phyloP scores from a whole-genome alignment of 2,888 invertebrate species.

The Lepetodrilus schrolli region DNA sequence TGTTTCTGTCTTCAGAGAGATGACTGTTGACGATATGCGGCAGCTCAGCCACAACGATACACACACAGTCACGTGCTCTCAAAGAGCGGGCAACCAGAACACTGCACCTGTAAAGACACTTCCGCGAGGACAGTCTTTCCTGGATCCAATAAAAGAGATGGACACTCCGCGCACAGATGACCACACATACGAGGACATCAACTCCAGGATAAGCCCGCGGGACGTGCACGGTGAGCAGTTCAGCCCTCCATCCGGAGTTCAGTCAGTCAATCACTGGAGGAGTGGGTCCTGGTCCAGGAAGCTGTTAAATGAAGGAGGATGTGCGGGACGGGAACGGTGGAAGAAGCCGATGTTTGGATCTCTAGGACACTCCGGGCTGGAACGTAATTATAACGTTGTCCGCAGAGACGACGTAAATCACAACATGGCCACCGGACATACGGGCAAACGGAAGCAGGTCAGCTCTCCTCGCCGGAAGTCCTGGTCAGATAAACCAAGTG shows the following conservation, averaged over 20 bases:
- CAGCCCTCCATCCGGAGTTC: too few species aligned
- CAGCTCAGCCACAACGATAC: background rate
- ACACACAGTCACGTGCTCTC: background rate
- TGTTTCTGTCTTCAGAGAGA: background rate
- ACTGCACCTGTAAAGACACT: too few species aligned
- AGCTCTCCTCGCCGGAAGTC: background rate
- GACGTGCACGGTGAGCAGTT: background rate
- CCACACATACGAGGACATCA: constrained; percentile 6
- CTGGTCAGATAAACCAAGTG: background rate
- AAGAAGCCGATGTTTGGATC: background rate
- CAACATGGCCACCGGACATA: too few species aligned
- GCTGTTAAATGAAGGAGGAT: background rate
- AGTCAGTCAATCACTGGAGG: too few species aligned
- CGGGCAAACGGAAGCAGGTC: background rate
- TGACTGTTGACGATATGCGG: background rate
- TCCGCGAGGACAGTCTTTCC: background rate
- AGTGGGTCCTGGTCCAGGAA: background rate
- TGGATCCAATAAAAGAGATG: constrained; percentile 10
- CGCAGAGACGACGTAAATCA: background rate
- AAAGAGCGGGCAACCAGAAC: background rate
- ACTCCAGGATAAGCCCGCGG: background rate
- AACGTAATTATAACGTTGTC: background rate
- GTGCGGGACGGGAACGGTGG: background rate
- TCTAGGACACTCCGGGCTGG: background rate
- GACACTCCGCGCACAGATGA: background rate